Evolutionary conservation across 2,888 invertebrate genomes (phyloP), one percentile per base, ranked within the genome.

Genomic region (Orthosia gothica): DNA sequence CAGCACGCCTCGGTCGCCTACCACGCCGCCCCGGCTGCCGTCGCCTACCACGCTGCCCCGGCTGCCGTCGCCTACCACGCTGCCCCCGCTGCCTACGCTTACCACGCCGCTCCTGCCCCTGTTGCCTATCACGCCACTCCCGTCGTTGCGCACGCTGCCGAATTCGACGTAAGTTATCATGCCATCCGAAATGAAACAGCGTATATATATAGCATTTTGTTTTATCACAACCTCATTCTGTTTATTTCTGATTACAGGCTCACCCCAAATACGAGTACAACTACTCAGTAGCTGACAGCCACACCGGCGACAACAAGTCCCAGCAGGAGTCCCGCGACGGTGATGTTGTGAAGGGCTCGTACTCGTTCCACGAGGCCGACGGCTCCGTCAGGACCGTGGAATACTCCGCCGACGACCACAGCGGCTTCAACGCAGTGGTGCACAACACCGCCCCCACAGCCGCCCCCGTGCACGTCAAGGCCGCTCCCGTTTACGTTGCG

Each of bases 211-310:
- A n/a, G n/a, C n/a, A n/a, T n/a, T n/a, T n/a, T n/a, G n/a, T n/a
- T n/a, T n/a, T n/a, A n/a, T n/a, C n/a, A n/a, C n/a, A n/a, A n/a
- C n/a, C n/a, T n/a, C 0, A 55, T 16, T 15, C 49, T 45, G 40
- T 11, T 20, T 73, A 65, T 82, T 83, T 79, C 68, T 55, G 2
- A 1, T 76, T 40, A 18, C 80, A 94, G 93, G 91, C 93, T 18
- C 87, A 93, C 89, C 94, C 94, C 68, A 92, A 92, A 86, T 94
- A 94, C 89, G 93, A 95, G 85, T 96, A 93, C 92, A 93, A 93
- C 73, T 97, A 97, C 92, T 95, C 96, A n/a, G 97, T 97, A 2
- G 93, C 95, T 81, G 97, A 97, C 88, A 90, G 93, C 18, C 95
- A 96, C 89, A 96, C 97, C 87, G 97, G 97, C 49, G 97, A 97